Conservation (phyloP, 1,140 invertebrate species). For the Drosophila equinoxialis region DNA sequence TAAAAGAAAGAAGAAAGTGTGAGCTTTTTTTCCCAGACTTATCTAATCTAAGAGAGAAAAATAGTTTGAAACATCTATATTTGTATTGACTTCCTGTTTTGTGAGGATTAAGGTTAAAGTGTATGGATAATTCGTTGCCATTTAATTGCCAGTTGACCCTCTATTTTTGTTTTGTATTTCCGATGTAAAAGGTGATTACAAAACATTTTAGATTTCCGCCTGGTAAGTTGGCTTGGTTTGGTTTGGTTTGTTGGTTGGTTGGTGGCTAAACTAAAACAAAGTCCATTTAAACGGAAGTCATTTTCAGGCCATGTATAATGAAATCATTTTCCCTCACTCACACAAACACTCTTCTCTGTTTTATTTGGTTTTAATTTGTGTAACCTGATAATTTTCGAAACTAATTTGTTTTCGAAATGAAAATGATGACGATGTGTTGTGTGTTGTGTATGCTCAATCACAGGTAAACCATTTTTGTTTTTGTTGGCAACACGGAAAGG, state of each 20-base stretch:
- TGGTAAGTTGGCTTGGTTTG: background rate
- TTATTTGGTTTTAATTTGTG: conserved; percentile 34
- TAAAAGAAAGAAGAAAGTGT: no score
- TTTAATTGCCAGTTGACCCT: background rate
- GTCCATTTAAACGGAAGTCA: conserved; percentile 75
- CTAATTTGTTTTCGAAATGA: conserved; percentile 68
- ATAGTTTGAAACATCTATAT: no score
- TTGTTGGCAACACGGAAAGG: conserved; percentile 44
- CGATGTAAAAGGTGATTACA: conserved; percentile 65
- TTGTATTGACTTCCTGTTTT: no score
- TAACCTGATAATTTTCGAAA: conserved; percentile 54
- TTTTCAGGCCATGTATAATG: conserved; percentile 69
- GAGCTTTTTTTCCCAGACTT: no score
- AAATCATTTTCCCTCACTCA: conserved; percentile 51
- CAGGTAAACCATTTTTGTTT: background rate
- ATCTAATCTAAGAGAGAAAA: no score
- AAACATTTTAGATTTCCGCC: conserved; percentile 63
- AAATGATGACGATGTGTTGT: conserved; percentile 32
- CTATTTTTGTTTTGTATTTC: conserved; percentile 44
- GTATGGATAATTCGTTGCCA: no score
- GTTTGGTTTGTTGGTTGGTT: background rate
- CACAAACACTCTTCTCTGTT: background rate
- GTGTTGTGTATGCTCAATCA: background rate
- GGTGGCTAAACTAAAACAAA: conserved; percentile 71
- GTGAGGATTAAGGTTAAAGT: no score